Evolutionary conservation across 2,797 vertebrate species (phyloP).

Genomic region (Adrianichthys oophorus): DNA sequence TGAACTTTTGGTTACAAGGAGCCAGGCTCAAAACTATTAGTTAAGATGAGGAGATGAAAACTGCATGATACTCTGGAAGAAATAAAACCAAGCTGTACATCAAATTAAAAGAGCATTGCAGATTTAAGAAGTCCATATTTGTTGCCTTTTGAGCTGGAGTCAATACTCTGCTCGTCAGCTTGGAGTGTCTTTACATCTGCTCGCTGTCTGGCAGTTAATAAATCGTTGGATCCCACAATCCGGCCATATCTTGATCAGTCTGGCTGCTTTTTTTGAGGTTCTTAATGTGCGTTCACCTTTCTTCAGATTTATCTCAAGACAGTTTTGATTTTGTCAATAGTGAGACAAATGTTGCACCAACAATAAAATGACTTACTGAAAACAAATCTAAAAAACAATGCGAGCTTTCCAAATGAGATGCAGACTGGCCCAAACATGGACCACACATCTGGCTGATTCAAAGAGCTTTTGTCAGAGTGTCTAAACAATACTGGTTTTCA

Average conservation of each 20-base stretch:
- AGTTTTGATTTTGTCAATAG: conserved; percentile 13
- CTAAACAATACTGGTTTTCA: conserved; percentile 68
- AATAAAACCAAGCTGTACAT: conserved; percentile 21
- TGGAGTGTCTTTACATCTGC: conserved; percentile 39
- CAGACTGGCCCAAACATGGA: conserved; percentile 32
- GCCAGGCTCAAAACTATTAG: conserved; percentile 26
- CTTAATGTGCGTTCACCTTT: conserved; percentile 37
- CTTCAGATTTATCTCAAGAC: conserved; percentile 20
- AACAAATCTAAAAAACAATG: conserved; percentile 32
- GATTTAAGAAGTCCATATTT: conserved; percentile 41
- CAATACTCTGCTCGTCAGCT: conserved; percentile 23
- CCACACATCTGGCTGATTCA: conserved; percentile 59
- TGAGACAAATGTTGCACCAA: conserved; percentile 8
- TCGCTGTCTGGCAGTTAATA: conserved; percentile 37
- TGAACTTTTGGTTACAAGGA: conserved; percentile 53
- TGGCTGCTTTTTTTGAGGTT: background rate
- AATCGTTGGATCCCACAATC: conserved; percentile 50
- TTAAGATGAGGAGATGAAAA: conserved; percentile 29
- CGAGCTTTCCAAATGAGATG: conserved; percentile 27
- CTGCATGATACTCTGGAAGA: conserved; percentile 23
- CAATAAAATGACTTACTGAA: conserved; percentile 7
- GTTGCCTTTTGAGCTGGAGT: conserved; percentile 26
- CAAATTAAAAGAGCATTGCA: conserved; percentile 23
- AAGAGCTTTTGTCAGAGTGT: conserved; percentile 57
- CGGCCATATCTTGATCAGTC: conserved; percentile 30